These are phyloP conservation scores for Oncorhynchus tshawytscha DNA, from an alignment of 2,113 vertebrate species.

Conservation along the genomic window DNA sequence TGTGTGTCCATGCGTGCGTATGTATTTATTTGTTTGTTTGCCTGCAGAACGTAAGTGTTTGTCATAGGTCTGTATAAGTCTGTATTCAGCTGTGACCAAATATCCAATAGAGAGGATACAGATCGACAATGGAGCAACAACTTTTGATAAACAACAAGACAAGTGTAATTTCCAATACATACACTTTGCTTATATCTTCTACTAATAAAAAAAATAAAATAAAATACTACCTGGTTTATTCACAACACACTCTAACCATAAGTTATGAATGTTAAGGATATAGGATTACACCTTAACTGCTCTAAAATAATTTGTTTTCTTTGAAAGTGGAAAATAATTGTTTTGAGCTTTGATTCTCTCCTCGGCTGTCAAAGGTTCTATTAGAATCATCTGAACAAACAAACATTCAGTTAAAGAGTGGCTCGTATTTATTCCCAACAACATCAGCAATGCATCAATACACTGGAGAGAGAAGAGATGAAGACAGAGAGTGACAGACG, in stretches of 20 bases:
- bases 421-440: constrained; percentile 51
- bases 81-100: neutral
- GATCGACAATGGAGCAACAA: constrained; percentile 29
- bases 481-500: neutral
- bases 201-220: too few species aligned
- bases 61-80: neutral
- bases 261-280: constrained; percentile 54
- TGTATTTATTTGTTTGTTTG: neutral
- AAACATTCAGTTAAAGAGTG: constrained; percentile 21
- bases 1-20: constrained; percentile 49
- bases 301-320: constrained; percentile 51
- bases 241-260: constrained; percentile 51
- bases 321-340: constrained; percentile 49
- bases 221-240: constrained; percentile 36
- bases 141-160: constrained; percentile 29
- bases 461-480: constrained; percentile 6
- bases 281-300: constrained; percentile 48
- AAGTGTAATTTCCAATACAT: constrained; percentile 16
- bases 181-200: constrained; percentile 29
- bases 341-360: constrained; percentile 55
- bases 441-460: constrained; percentile 42
- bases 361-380: constrained; percentile 32
- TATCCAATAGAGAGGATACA: too few species aligned
- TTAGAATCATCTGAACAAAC: neutral
- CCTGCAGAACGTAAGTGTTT: neutral